These are phyloP conservation scores for Plodia interpunctella DNA, from an alignment of 1,140 invertebrate species.

Conservation along the genomic window DNA sequence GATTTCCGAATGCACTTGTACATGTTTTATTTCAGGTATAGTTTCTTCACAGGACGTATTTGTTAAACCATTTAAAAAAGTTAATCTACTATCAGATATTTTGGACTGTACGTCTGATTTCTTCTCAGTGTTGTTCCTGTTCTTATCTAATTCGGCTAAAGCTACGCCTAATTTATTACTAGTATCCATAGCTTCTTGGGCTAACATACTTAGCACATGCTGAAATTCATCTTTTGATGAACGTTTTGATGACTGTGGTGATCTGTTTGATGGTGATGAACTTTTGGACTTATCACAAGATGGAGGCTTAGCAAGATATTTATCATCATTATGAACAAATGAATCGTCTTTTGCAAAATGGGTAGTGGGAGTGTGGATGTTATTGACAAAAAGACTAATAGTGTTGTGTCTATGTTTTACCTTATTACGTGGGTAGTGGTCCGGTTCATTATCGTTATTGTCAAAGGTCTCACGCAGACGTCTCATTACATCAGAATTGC, in stretches of 20 bases:
- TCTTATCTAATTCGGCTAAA: constrained; percentile 72
- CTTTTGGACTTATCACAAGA: constrained; percentile 73
- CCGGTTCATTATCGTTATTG: constrained; percentile 60
- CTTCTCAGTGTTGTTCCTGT: constrained; percentile 59
- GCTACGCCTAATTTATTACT: constrained; percentile 73
- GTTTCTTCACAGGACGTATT: constrained; percentile 35
- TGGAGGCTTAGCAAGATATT: constrained; percentile 66
- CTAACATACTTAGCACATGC: constrained; percentile 78
- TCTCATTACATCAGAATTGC: constrained; percentile 69
- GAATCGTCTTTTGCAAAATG: constrained; percentile 73
- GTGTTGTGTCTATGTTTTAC: constrained; percentile 74
- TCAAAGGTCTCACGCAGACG: constrained; percentile 63
- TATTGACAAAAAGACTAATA: constrained; percentile 68
- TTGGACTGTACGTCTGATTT: constrained; percentile 49
- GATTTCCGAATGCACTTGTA: constrained; percentile 29
- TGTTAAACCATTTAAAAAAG: constrained; percentile 58
- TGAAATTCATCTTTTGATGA: constrained; percentile 76
- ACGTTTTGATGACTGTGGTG: constrained; percentile 66
- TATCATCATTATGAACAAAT: constrained; percentile 69
- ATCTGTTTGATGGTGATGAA: constrained; percentile 69
- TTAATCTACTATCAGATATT: constrained; percentile 56
- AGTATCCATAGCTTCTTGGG: constrained; percentile 78
- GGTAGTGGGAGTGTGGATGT: constrained; percentile 52
- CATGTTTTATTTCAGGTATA: constrained; percentile 29
- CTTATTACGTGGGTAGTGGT: constrained; percentile 65